Percentiles rank a stretch among this genome's conserved stretches.
Evolutionary conservation across 2,113 vertebrate genomes (phyloP).

Genomic region (Notiomystis cincta): DNA sequence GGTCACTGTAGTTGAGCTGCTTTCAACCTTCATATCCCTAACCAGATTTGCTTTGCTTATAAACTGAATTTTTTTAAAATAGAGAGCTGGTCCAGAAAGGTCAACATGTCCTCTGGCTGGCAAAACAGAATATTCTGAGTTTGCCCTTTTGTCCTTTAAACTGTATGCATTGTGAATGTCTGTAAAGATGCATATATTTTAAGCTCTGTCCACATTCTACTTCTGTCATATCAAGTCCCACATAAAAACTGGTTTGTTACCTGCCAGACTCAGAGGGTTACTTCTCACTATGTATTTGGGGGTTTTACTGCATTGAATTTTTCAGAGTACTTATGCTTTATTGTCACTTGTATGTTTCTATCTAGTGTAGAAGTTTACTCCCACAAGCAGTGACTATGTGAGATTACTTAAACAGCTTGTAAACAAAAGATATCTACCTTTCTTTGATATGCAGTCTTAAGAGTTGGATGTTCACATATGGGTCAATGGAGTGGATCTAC

Average conservation of each 20-base stretch:
- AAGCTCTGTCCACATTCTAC: not conserved
- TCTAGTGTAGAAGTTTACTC: not conserved
- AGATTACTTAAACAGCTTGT: not conserved
- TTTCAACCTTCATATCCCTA: not conserved
- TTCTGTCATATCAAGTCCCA: not conserved
- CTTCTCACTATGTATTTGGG: not conserved
- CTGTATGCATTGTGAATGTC: rapidly evolving
- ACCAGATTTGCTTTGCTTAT: not conserved
- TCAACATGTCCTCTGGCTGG: not conserved
- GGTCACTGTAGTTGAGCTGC: not conserved
- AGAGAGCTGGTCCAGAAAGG: not conserved
- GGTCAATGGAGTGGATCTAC: not conserved
- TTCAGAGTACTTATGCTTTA: rapidly evolving
- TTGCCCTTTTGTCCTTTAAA: not conserved
- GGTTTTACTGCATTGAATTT: not conserved
- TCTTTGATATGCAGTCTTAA: not conserved
- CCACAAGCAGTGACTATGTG: not conserved
- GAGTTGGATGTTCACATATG: not conserved
- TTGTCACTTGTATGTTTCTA: not conserved
- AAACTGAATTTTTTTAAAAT: not conserved
- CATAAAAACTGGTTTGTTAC: not conserved
- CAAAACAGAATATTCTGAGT: not conserved
- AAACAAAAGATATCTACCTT: not conserved
- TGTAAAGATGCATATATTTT: not conserved
- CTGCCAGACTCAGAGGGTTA: not conserved